Evolutionary conservation across 2,888 invertebrate species (phyloP).

Genomic region (Euclidia mi): DNA sequence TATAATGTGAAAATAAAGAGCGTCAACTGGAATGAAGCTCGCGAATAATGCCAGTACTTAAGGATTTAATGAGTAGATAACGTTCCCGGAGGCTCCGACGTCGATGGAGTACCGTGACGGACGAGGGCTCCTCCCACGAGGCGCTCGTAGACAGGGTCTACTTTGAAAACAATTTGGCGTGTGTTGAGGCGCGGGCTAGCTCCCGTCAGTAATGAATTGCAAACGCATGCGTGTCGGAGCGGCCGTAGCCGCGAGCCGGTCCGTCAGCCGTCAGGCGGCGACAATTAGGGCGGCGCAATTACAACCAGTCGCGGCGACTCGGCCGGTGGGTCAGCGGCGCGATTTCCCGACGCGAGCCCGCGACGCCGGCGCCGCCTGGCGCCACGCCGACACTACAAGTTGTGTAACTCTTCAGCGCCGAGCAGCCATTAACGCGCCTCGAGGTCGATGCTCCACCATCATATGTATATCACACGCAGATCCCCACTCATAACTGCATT

Average conservation of each 20-base stretch:
- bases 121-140: conserved; percentile 71
- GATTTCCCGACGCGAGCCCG: conserved; percentile 87
- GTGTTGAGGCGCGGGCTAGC: conserved; percentile 70
- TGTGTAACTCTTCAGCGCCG: conserved; percentile 84
- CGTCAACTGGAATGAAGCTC: conserved; percentile 54
- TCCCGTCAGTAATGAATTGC: conserved; percentile 79
- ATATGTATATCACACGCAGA: conserved; percentile 54
- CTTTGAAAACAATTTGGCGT: conserved; percentile 84
- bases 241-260: conserved; percentile 65
- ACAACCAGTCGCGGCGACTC: conserved; percentile 78
- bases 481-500: conserved; percentile 56
- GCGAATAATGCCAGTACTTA: conserved; percentile 53
- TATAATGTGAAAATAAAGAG: conserved; percentile 61
- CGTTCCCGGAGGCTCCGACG: conserved; percentile 64
- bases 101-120: conserved; percentile 73
- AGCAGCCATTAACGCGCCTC: conserved; percentile 75
- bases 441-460: conserved; percentile 82
- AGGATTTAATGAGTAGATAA: conserved; percentile 54
- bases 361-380: conserved; percentile 78
- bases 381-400: conserved; percentile 75
- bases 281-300: conserved; percentile 88
- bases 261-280: conserved; percentile 73
- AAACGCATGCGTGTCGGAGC: conserved; percentile 72
- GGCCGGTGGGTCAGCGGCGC: conserved; percentile 86
- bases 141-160: conserved; percentile 77